Percentiles rank a stretch among this genome's conserved stretches.
Evolutionary conservation across 2,888 invertebrate species (phyloP).

Genomic region (Ramazzottius varieornatus): DNA sequence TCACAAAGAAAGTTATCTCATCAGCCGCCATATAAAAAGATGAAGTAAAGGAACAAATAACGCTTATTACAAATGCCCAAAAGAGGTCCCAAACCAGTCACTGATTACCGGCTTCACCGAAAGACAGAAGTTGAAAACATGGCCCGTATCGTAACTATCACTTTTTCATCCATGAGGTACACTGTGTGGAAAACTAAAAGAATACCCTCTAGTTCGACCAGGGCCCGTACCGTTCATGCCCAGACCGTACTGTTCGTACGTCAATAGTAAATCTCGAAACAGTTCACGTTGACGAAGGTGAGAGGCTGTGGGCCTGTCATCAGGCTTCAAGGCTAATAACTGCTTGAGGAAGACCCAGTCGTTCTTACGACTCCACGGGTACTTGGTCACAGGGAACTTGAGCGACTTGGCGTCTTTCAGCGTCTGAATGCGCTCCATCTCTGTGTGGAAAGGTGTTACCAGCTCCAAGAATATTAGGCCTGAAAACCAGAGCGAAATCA

Average conservation of each 20-base stretch:
- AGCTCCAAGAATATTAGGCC: constrained; percentile 80
- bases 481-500: too few species aligned
- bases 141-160: too few species aligned
- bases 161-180: too few species aligned
- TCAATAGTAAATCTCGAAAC: not conserved
- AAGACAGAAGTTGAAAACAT: too few species aligned
- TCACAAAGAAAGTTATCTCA: too few species aligned
- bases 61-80: too few species aligned
- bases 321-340: not conserved
- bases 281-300: not conserved
- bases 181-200: not conserved
- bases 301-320: not conserved
- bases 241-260: not conserved
- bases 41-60: too few species aligned
- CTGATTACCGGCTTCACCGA: too few species aligned
- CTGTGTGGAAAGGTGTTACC: constrained; percentile 59
- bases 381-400: not conserved
- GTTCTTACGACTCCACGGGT: not conserved
- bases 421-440: constrained; percentile 44
- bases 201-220: not conserved
- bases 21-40: too few species aligned
- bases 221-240: not conserved
- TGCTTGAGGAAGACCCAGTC: not conserved
- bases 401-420: not conserved
- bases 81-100: too few species aligned